Percentiles rank a stretch among this genome's conserved stretches.
phyloP scores from a whole-genome alignment of 2,797 vertebrate species.

The Rhodeus uyekii region DNA sequence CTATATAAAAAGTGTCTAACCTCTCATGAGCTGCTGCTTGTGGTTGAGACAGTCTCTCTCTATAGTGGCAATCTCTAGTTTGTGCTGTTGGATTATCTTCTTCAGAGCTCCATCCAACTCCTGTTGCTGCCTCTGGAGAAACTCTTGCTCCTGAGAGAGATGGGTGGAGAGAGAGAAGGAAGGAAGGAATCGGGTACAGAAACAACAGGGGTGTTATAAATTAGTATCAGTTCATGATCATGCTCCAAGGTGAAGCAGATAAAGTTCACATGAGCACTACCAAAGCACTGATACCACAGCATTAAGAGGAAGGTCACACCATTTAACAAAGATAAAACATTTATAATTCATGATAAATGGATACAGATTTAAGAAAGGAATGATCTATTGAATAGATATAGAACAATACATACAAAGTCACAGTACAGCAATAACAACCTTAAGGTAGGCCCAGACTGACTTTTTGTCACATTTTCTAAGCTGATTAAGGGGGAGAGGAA shows the following conservation, averaged over 20 bases:
- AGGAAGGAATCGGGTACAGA: neutral
- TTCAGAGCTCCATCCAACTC: slow-evolving; percentile 94
- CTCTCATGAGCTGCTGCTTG: slow-evolving; percentile 98
- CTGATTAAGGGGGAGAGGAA: neutral
- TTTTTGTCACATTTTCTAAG: neutral
- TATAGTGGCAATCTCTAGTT: slow-evolving; percentile 93
- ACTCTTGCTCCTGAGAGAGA: slow-evolving; percentile 91
- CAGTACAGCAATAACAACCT: slow-evolving; percentile 1
- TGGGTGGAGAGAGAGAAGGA: neutral
- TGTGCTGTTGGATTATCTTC: slow-evolving; percentile 98
- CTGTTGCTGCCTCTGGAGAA: slow-evolving; percentile 96
- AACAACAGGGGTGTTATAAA: slow-evolving; percentile 1
- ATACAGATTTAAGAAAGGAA: slow-evolving; percentile 42
- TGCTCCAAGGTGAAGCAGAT: slow-evolving; percentile 40
- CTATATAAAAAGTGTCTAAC: slow-evolving; percentile 63
- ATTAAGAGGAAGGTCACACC: slow-evolving; percentile 37
- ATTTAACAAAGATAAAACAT: slow-evolving; percentile 50
- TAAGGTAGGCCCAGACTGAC: slow-evolving; percentile 5
- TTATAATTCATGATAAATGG: slow-evolving; percentile 44
- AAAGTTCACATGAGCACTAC: slow-evolving; percentile 51
- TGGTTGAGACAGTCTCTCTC: slow-evolving; percentile 96
- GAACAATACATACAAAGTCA: slow-evolving; percentile 24
- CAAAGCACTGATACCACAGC: slow-evolving; percentile 43
- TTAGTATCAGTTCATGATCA: slow-evolving; percentile 8
- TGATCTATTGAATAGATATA: slow-evolving; percentile 27